Evolutionary conservation across 1,140 invertebrate species (phyloP), one percentile per base, ranked within the genome.

Genomic region (Nephotettix cincticeps): DNA sequence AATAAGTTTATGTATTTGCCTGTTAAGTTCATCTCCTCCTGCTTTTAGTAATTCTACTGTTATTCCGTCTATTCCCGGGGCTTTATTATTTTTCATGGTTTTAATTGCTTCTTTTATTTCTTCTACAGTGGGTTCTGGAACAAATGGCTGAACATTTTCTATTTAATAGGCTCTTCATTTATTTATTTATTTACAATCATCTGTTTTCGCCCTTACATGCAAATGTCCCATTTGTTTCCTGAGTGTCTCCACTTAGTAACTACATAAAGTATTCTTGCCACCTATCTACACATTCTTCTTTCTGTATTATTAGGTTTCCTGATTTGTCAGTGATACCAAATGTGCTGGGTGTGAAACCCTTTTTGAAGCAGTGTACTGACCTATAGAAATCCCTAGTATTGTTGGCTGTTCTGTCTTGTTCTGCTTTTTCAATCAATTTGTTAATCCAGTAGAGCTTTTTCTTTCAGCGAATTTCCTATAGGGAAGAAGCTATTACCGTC

Each of bases 41-140:
- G 28, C 43, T 69, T 77, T 77, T 64, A 73, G 70, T 11, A 76
- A n/a, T 68, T 78, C 75, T 56, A 69, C 70, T 13, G 70, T 65
- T 29, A 78, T 77, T 28, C 71, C 73, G 68, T 77, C 76, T 32
- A 36, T 30, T 32, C 76, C 76, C 17, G 72, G 64, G n/a, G n/a
- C n/a, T n/a, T n/a, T n/a, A n/a, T n/a, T n/a, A n/a, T n/a, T n/a
- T n/a, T n/a, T n/a, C n/a, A n/a, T n/a, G n/a, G n/a, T n/a, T n/a
- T n/a, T n/a, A n/a, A n/a, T n/a, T n/a, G n/a, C n/a, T n/a, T n/a
- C n/a, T n/a, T n/a, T n/a, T n/a, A n/a, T n/a, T n/a, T n/a, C n/a
- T n/a, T n/a, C n/a, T n/a, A n/a, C n/a, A 4, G 76, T 68, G 68
- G 40, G 68, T 58, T 21, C n/a, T 40, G 25, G 11, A 11, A n/a